Evolutionary conservation across 2,797 vertebrate species (phyloP).

Genomic region (Clamator glandarius): DNA sequence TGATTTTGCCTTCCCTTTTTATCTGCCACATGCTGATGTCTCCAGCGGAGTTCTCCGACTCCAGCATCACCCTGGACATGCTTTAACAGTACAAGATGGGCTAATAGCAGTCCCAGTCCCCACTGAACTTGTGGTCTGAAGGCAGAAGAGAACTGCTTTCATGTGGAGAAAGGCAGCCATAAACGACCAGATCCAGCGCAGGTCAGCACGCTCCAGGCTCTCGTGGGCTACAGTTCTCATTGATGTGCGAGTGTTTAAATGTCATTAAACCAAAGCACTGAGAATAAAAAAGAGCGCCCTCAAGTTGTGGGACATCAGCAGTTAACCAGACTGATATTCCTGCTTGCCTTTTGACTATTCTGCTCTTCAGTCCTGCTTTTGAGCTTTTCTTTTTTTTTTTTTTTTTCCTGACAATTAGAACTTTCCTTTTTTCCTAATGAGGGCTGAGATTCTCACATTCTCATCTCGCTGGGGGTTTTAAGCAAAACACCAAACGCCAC

Average conservation of each 20-base stretch:
- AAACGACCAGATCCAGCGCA: neutral
- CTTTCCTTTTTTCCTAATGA: neutral
- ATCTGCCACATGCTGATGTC: neutral
- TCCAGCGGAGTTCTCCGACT: neutral
- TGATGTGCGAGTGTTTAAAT: neutral
- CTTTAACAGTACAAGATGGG: rapidly evolving
- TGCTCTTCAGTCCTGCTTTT: neutral
- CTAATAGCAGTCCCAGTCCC: neutral
- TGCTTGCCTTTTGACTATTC: neutral
- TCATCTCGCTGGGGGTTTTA: neutral
- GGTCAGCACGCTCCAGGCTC: neutral
- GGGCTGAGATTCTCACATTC: neutral
- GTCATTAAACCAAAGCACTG: neutral
- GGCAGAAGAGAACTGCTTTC: neutral
- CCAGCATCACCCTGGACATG: neutral
- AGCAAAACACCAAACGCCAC: neutral
- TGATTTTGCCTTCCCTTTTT: neutral
- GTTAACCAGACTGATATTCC: neutral
- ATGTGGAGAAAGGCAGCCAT: neutral
- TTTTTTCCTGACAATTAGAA: neutral
- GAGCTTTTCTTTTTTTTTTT: neutral
- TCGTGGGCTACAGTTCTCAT: neutral
- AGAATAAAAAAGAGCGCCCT: neutral
- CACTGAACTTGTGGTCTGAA: neutral
- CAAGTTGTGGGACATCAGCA: neutral